phyloP scores from a whole-genome alignment of 2,888 invertebrate genomes.

The Clepsis dumicolana region DNA sequence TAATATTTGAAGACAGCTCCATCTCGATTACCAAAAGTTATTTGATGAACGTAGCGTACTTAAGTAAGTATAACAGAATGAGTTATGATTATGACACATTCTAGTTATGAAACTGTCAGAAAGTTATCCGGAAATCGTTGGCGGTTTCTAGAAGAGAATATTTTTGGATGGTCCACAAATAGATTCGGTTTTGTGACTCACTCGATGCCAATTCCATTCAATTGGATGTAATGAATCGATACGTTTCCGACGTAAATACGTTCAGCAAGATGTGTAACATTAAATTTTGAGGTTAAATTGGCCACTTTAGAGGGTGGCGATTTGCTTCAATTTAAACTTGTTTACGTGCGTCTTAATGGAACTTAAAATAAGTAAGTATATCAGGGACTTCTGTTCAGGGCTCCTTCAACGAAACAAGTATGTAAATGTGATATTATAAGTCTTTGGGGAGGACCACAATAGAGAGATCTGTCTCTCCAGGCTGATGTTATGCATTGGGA shows the following conservation, averaged over 20 bases:
- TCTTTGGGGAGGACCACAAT: too few species aligned
- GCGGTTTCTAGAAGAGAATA: conserved; percentile 34
- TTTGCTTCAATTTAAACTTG: conserved; percentile 51
- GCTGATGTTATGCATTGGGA: too few species aligned
- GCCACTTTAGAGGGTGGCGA: conserved; percentile 50
- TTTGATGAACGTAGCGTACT: neutral
- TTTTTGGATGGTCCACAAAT: conserved; percentile 30
- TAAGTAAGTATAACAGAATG: neutral
- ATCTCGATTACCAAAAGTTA: neutral
- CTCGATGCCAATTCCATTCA: conserved; percentile 51
- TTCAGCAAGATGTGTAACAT: conserved; percentile 53
- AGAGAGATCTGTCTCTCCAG: too few species aligned
- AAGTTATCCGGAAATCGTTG: conserved; percentile 32
- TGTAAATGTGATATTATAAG: too few species aligned
- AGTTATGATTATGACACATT: conserved; percentile 4
- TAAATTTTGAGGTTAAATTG: conserved; percentile 69
- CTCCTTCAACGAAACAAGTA: too few species aligned
- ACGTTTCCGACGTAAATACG: conserved; percentile 51
- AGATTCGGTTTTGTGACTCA: conserved; percentile 58
- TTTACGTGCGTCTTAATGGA: conserved; percentile 2
- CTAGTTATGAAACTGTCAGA: conserved; percentile 1
- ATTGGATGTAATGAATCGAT: conserved; percentile 71
- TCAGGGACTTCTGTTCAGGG: neutral
- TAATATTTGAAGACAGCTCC: too few species aligned
- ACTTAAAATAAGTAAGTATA: neutral